A percentile compares a stretch with the other conserved stretches of the same genome.
These are phyloP conservation scores for Rhodinocichla rosea DNA, from an alignment of 2,113 vertebrate species.

Conservation along the genomic window DNA sequence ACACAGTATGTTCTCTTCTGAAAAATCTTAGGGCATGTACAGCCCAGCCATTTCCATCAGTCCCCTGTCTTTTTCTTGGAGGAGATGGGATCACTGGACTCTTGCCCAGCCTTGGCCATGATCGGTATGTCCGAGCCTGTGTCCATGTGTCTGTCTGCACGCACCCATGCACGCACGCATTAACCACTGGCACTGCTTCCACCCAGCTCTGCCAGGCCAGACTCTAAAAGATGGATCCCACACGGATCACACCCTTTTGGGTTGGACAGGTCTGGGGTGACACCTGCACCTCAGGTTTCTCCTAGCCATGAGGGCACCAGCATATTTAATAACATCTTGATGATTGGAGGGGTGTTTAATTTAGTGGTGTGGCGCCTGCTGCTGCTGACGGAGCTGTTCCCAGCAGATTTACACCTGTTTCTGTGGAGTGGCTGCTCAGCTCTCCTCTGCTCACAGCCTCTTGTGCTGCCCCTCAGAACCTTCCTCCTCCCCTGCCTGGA, in stretches of 20 bases:
- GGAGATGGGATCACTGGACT: neutral
- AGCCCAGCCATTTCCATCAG: neutral
- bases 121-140: rapidly evolving
- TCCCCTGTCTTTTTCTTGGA: neutral
- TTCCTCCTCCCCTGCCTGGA: neutral
- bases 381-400: constrained; percentile 9
- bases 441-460: neutral
- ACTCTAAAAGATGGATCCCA: neutral
- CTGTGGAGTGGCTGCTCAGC: neutral
- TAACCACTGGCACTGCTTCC: neutral
- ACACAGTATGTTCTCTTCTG: neutral
- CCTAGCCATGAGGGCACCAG: neutral
- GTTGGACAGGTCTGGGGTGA: neutral
- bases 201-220: rapidly evolving
- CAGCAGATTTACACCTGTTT: constrained; percentile 53
- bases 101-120: neutral
- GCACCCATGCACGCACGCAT: rapidly evolving
- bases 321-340: neutral
- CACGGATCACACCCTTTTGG: neutral
- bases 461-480: neutral
- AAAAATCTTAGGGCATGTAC: neutral
- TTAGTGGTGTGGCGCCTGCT: neutral
- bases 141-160: neutral
- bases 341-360: constrained; percentile 6
- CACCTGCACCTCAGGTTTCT: neutral